Evolutionary conservation across 2,113 vertebrate species (phyloP), one percentile per base, ranked within the genome.

Genomic region (Balaenoptera acutorostrata): DNA sequence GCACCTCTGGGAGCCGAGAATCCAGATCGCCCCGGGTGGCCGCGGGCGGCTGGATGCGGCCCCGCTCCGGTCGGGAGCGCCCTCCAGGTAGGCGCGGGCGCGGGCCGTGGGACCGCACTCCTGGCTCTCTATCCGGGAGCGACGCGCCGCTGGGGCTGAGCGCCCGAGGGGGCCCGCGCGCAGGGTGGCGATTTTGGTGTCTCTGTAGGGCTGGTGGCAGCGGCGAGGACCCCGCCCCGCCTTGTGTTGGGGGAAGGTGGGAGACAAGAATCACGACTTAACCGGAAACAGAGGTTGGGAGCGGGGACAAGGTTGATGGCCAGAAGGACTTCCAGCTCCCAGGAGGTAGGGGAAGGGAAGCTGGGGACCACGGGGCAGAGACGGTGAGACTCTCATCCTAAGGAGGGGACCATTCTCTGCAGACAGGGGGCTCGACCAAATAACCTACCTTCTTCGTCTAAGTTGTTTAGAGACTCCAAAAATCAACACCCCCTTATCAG

Each of bases 1-100:
- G 55, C 72, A 57, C 55, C 68, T n/a, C 93, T 3, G 17, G 36
- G 39, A 83, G 68, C 80, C 66, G 33, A 33, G 85, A 64, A 27
- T 13, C 63, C 15, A 36, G 71, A 39, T 23, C 29, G 18, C 72
- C 44, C 92, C 36, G 59, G 89, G 90, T 46, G 96, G 96, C 97
- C 81, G 98, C 96, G 96, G 97, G 63, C 75, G 10, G 63, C 89
- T 25, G 20, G 21, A 17, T 20, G 77, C 25, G 9, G 57, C 91
- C n/a, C 6, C 6, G 49, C 17, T 3, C 1, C 20, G 44, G 95
- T 63, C 68, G 15, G 33, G 61, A 74, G 39, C 39, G 31, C 46
- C 44, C 12, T 39, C 23, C 92, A 96, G 93, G 96, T 89, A 86
- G 96, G 96, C 46, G 59, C 20, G 36, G 33, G 82, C 8, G 69